Evolutionary conservation across 2,888 invertebrate genomes (phyloP).

Genomic region (Campoplex capitator): DNA sequence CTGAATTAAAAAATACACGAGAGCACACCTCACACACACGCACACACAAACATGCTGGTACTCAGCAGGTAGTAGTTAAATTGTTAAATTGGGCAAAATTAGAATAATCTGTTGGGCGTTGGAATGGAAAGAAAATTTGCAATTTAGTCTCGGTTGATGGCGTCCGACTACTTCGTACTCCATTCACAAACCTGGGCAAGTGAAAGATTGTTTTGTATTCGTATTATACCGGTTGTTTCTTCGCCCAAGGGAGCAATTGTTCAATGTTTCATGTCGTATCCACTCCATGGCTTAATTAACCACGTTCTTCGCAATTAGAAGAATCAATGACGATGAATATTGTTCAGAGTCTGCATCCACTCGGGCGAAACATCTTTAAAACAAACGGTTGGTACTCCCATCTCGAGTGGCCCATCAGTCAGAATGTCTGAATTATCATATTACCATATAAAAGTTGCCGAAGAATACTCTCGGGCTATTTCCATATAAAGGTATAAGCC

Average conservation of each 20-base stretch:
- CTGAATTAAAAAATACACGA: background rate
- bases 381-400: constrained; percentile 34
- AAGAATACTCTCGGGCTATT: constrained; percentile 57
- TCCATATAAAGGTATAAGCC: constrained; percentile 68
- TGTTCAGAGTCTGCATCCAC: constrained; percentile 20
- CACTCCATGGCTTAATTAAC: constrained; percentile 58
- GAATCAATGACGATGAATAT: constrained; percentile 32
- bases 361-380: constrained; percentile 40
- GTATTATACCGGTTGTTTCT: background rate
- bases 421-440: constrained; percentile 76
- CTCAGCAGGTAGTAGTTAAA: background rate
- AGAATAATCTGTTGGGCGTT: constrained; percentile 11
- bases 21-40: background rate
- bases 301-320: constrained; percentile 56
- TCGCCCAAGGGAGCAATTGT: constrained; percentile 52
- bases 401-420: constrained; percentile 41
- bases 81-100: constrained; percentile 9
- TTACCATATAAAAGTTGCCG: constrained; percentile 73
- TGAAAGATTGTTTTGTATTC: background rate
- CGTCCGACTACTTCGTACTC: constrained; percentile 20
- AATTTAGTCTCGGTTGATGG: background rate
- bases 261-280: constrained; percentile 24
- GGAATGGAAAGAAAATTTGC: background rate
- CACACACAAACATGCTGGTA: too few species aligned
- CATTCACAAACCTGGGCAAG: constrained; percentile 19